Base-by-base conservation (phyloP, 1,140 invertebrate genomes). In the Nasonia longicornis region DNA sequence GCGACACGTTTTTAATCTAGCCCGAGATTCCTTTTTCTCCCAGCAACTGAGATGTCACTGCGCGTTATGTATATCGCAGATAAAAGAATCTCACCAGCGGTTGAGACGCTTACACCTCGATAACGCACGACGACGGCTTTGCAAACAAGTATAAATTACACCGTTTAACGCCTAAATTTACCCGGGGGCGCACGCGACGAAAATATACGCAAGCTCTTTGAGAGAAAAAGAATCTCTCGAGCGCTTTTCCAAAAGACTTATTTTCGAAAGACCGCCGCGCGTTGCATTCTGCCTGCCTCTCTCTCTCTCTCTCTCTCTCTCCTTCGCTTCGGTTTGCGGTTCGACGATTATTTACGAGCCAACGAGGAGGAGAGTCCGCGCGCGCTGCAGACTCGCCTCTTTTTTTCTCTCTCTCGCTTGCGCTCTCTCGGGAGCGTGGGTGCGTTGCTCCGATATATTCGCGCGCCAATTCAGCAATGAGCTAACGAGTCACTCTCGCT, bases 261-360 rank as follows among this genome's bases (percentile, higher is more conserved):
- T 45, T 67, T 48, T 66, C 22, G 10, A 66, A 11, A 69, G 31
- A 35, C n/a, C 22, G n/a, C 58, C 16, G 8, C 26, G 71, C 38
- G 6, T 10, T 6, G 11, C 35, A 52, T 71, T 58, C 42, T 42
- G 35, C 2, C 38, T 20, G n/a, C 63, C 38, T 8, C 52, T 70
- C 31, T 52, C 45, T 71, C 67, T 70, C 42, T 52, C 29, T 22
- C 14, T 35, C 26, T 71, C 67, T 70, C 31, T 42, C 70, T 14
- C 38, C n/a, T 45, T 72, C 58, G 8, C 52, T 70, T 45, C 31
- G 3, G 45, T 72, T 63, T 58, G 29, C 48, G 48, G 35, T 79
- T 63, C 71, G 29, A 72, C 29, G 64, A 79, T 79, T 79, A 79
- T 79, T 79, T 72, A 72, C n/a, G 48, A 79, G 26, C 66, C 38